Evolutionary conservation across 1,140 invertebrate species (phyloP).

Genomic region (Nephila pilipes): DNA sequence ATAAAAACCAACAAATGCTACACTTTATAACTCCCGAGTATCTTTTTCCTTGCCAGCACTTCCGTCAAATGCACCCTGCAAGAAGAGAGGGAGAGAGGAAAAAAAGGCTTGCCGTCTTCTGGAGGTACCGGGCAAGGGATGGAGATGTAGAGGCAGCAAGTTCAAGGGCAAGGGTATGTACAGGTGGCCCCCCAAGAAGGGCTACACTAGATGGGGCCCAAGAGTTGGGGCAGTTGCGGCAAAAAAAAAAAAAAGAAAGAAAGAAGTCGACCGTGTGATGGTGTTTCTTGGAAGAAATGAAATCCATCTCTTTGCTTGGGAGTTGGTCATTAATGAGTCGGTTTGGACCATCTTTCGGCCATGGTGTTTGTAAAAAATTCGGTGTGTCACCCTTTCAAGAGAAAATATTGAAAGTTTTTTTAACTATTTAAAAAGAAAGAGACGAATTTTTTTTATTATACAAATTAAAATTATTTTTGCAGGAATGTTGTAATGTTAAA

Average conservation of each 20-base stretch:
- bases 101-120: constrained; percentile 33
- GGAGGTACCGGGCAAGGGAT: constrained; percentile 31
- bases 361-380: too few relatives aligned
- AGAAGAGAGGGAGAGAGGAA: background rate
- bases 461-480: too few relatives aligned
- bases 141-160: constrained; percentile 14
- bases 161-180: constrained; percentile 63
- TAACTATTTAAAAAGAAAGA: too few relatives aligned
- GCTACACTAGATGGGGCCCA: constrained; percentile 22
- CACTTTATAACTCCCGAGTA: constrained; percentile 17
- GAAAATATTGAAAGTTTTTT: too few relatives aligned
- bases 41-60: background rate
- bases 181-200: constrained; percentile 59
- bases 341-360: too few relatives aligned
- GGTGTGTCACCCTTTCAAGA: too few relatives aligned
- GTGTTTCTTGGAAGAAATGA: background rate
- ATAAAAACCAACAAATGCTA: background rate
- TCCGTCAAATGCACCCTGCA: constrained; percentile 13
- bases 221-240: background rate
- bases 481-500: too few relatives aligned
- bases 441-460: too few relatives aligned
- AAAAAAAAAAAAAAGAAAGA: background rate
- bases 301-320: background rate
- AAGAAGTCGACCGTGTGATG: background rate
- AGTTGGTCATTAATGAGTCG: background rate